Base-by-base conservation (phyloP, 2,888 invertebrate species). In the Synanthedon tipuliformis region DNA sequence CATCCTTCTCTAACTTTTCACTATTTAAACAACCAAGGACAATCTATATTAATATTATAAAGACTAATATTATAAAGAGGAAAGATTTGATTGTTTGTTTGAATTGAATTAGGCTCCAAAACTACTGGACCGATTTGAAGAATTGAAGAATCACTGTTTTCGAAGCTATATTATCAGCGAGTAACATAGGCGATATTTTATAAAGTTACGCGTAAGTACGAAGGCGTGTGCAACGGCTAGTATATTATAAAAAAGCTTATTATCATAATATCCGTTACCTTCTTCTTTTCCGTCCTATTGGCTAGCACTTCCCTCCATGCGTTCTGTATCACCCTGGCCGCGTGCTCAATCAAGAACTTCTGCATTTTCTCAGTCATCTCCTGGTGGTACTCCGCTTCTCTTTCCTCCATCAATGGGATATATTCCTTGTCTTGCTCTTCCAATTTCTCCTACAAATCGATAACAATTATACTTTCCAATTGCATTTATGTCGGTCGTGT, bases 361-460 rank as follows among this genome's bases (percentile, higher is more conserved):
- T 70, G 70, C 79, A 87, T 83, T 74, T 89, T 89, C 58, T 82
- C 81, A 40, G 79, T 74, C 78, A 88, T 84, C 66, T 88, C 84
- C 51, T 77, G 73, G 56, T 89, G 86, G 61, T 90, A 90, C 58
- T 89, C 89, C 16, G 65, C 78, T 53, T 88, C 88, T 58, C 90
- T 86, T 61, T 91, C 90, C n/a, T 65, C 81, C 89, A 90, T 90
- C 48, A 90, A 67, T 1, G 83, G 83, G 8, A 80, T 66, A 63
- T 89, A 91, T 51, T 89, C 80, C 50, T 72, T 69, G 61, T 90
- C 87, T 71, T 91, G 91, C 52, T 85, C 85, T 5, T 82, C 87
- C 59, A 90, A 63, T 61, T 83, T 70, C 51, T 67, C 74, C 81
- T 89, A 68, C 8, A 12, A 23, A 49, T 4, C 45, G 45, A 34